phyloP scores from a whole-genome alignment of 2,113 vertebrate genomes.

The western clawed frog (Xenopus tropicalis) region UCB_Xtro_10.0 CM004450.2:57369501-57370000 shows the following conservation, averaged over 20 bases:
- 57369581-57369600: too few relatives aligned
- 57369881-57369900: background rate
- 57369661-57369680: too few relatives aligned
- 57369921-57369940: background rate
- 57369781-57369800: constrained; percentile 41
- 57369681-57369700: constrained; percentile 22
- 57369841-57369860: background rate
- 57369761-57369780: constrained; percentile 37
- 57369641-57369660: too few relatives aligned
- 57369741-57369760: constrained; percentile 40
- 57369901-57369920: background rate
- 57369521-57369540: too few relatives aligned
- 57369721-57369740: constrained; percentile 41
- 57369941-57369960: background rate
- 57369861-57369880: constrained; percentile 14
- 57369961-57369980: background rate
- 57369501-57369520: too few relatives aligned
- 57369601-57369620: too few relatives aligned
- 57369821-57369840: constrained; percentile 32
- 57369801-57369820: constrained; percentile 29
- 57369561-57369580: too few relatives aligned
- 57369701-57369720: constrained; percentile 41
- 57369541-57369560: too few relatives aligned
- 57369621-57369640: too few relatives aligned
- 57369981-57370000: too few relatives aligned